These are phyloP conservation scores for Penaeus chinensis DNA, from an alignment of 1,140 invertebrate genomes.

Conservation along the genomic window DNA sequence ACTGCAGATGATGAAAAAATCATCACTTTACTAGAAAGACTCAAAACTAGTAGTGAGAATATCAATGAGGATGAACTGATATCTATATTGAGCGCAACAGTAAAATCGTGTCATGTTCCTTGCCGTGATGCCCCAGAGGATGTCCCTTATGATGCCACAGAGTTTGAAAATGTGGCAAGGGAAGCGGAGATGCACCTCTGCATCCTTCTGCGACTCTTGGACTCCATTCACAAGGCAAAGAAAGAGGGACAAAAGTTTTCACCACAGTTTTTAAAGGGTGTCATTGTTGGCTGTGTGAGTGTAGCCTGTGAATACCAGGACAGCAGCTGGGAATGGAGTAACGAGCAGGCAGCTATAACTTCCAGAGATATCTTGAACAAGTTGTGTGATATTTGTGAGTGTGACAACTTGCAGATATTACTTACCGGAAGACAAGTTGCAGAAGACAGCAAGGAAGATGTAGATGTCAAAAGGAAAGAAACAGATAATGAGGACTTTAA, in stretches of 20 bases:
- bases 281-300: slow-evolving; percentile 25
- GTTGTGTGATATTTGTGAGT: slow-evolving; percentile 29
- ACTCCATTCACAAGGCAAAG: not conserved
- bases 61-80: too few species aligned
- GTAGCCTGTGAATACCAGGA: slow-evolving; percentile 35
- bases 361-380: slow-evolving; percentile 12
- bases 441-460: not conserved
- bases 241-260: slow-evolving; percentile 9
- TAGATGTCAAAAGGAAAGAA: not conserved
- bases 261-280: slow-evolving; percentile 13
- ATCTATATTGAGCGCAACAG: too few species aligned
- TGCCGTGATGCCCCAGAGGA: too few species aligned
- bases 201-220: too few species aligned
- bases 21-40: too few species aligned
- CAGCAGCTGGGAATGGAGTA: slow-evolving; percentile 37
- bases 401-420: slow-evolving; percentile 4
- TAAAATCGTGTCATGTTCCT: too few species aligned
- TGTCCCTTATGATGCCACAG: too few species aligned
- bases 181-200: too few species aligned
- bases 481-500: too few species aligned
- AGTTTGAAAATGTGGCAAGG: too few species aligned
- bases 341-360: not conserved
- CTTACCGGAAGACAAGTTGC: not conserved
- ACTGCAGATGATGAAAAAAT: too few species aligned
- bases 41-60: too few species aligned